A percentile compares a stretch with the other conserved stretches of the same genome.
Evolutionary conservation across 2,888 invertebrate species (phyloP).

Genomic region (Apoderus coryli): DNA sequence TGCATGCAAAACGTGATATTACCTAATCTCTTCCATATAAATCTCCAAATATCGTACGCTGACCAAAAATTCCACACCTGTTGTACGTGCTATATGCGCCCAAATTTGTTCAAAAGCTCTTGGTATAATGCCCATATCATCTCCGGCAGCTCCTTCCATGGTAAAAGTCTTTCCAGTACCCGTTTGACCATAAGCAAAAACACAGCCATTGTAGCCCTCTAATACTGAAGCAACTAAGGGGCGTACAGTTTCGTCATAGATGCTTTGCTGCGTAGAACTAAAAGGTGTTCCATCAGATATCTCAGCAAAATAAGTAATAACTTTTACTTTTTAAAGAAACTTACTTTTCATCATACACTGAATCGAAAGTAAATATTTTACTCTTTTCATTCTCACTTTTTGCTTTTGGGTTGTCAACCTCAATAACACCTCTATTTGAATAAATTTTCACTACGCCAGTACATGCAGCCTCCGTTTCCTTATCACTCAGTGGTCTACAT

Average conservation of each 20-base stretch:
- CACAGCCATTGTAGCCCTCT: constrained; percentile 97
- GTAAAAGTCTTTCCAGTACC: constrained; percentile 82
- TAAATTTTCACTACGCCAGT: constrained; percentile 71
- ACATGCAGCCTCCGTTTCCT: constrained; percentile 63
- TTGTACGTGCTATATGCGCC: constrained; percentile 78
- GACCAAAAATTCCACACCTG: constrained; percentile 90
- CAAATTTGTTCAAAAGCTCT: constrained; percentile 97
- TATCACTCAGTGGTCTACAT: constrained; percentile 86
- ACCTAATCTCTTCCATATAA: constrained; percentile 82
- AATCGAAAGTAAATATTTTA: constrained; percentile 95
- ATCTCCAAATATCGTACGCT: constrained; percentile 95
- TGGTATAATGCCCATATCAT: constrained; percentile 47
- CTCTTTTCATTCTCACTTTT: constrained; percentile 53
- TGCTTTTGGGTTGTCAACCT: constrained; percentile 73
- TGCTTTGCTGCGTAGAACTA: constrained; percentile 73
- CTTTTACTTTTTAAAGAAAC: constrained; percentile 5
- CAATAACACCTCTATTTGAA: constrained; percentile 77
- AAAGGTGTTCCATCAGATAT: too few relatives aligned
- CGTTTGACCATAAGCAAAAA: constrained; percentile 98
- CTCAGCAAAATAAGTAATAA: constrained; percentile 15
- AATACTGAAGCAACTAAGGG: constrained; percentile 90
- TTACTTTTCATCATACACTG: constrained; percentile 81
- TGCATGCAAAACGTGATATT: too few relatives aligned
- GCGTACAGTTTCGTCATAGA: constrained; percentile 93
- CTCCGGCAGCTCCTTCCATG: constrained; percentile 52